phyloP scores from a whole-genome alignment of 2,888 invertebrate species.

The Eledone cirrhosa region DNA sequence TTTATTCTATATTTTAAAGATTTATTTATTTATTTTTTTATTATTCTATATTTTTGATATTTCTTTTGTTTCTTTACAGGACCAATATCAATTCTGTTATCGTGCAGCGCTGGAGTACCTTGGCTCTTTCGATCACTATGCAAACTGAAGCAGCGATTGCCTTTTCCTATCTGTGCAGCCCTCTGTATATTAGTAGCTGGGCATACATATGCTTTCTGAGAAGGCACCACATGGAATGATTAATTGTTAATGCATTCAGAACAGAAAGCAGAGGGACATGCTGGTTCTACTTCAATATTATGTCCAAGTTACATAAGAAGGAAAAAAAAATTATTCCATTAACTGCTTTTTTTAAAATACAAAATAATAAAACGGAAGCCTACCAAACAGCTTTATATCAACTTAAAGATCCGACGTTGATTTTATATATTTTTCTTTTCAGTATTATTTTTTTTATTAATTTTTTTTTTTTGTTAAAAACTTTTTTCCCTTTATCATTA shows the following conservation, averaged over 20 bases:
- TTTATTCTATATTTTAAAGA: too few relatives aligned
- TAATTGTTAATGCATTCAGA: slow-evolving; percentile 17
- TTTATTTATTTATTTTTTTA: too few relatives aligned
- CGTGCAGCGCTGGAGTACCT: slow-evolving; percentile 97
- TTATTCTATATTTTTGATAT: not conserved
- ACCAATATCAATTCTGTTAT: slow-evolving; percentile 99
- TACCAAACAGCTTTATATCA: slow-evolving; percentile 22
- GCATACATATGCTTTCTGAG: slow-evolving; percentile 29
- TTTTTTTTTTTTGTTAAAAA: too few relatives aligned
- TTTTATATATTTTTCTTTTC: too few relatives aligned
- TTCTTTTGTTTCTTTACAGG: slow-evolving; percentile 66
- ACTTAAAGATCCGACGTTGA: too few relatives aligned
- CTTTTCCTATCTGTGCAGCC: slow-evolving; percentile 32
- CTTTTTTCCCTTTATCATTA: too few relatives aligned
- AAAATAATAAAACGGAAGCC: not conserved
- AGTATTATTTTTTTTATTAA: too few relatives aligned
- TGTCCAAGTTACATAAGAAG: slow-evolving; percentile 15
- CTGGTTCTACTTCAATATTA: slow-evolving; percentile 15
- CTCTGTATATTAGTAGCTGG: slow-evolving; percentile 28
- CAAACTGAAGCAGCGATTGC: slow-evolving; percentile 47
- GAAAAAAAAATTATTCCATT: not conserved
- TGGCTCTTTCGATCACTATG: slow-evolving; percentile 91
- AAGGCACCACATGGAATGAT: slow-evolving; percentile 28
- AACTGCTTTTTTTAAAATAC: slow-evolving; percentile 23
- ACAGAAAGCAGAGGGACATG: slow-evolving; percentile 22